Evolutionary conservation across 2,888 invertebrate species (phyloP), one percentile per base, ranked within the genome.

Genomic region (Mythimna pallens): DNA sequence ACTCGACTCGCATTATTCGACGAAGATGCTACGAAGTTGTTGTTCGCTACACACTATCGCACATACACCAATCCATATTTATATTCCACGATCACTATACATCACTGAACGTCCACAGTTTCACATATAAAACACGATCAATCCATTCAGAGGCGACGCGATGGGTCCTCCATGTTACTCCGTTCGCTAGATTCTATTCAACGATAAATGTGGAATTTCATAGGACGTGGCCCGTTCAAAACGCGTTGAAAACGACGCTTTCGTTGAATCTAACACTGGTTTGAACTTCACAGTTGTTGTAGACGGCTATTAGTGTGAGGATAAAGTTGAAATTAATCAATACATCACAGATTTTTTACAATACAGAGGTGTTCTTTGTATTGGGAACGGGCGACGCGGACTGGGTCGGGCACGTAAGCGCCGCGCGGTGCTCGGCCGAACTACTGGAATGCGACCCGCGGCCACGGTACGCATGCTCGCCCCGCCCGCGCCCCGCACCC

Each of bases 341-440:
- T 96, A 96, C 96, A 96, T 96, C 95, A 96, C 95, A 94, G 94
- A 94, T 95, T 96, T 95, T 96, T 96, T 95, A 94, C 93, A 95
- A 94, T 94, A 93, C 92, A 93, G 92, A 93, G 93, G 93, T 93
- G 95, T 95, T 95, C 96, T 96, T 96, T 96, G 96, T 96, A 95
- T 93, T 92, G 90, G 86, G 91, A 91, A 89, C 92, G 91, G 89
- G 92, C 91, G 93, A 86, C 93, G 93, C 92, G 92, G 73, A 82
- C 55, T 84, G 80, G 80, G 82, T 85, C 83, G 78, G 84, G 80
- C 82, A 86, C 94, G 94, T 92, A 76, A 84, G 91, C 93, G 92
- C 93, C 92, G 92, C 88, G 92, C 94, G 94, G 94, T 90, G 91
- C 89, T 89, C 92, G 91, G 90, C 83, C 91, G 91, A 93, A 95